These are phyloP conservation scores for Ornithoptera alexandrae DNA, from an alignment of 2,888 invertebrate genomes.

Conservation along the genomic window DNA sequence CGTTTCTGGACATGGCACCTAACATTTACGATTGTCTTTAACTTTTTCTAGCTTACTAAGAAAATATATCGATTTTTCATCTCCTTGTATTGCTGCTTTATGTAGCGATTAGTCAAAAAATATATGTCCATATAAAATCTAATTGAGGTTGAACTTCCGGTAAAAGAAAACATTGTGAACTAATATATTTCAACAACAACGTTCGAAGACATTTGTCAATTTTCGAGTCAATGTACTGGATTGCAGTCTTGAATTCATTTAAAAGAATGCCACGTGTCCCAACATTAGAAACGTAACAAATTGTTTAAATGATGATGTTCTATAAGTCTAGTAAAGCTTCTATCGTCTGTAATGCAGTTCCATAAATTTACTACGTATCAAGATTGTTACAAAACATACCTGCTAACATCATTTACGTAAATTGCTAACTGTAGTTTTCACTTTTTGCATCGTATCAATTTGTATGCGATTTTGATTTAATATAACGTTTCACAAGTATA, in stretches of 20 bases:
- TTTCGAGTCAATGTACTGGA: no score
- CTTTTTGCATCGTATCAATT: slow-evolving; percentile 15
- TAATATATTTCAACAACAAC: no score
- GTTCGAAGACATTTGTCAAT: no score
- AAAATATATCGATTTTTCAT: neutral
- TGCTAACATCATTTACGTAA: slow-evolving; percentile 24
- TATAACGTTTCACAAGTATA: neutral
- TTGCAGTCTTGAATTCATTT: no score
- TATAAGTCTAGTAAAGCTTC: neutral
- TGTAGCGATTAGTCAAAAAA: no score
- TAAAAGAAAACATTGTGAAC: no score
- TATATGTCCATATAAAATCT: no score
- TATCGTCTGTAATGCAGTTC: neutral
- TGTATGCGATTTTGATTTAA: slow-evolving; percentile 11
- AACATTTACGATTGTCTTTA: neutral
- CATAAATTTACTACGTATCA: slow-evolving; percentile 8
- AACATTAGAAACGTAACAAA: no score
- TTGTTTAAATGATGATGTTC: no score
- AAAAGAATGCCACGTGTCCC: no score
- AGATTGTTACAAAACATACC: slow-evolving; percentile 25
- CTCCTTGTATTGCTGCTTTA: no score
- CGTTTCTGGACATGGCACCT: neutral
- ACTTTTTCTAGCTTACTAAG: neutral
- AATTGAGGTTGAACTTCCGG: no score
- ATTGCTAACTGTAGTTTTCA: slow-evolving; percentile 21